Conservation (phyloP, 2,113 vertebrate genomes). For the Thermophis baileyi region DNA sequence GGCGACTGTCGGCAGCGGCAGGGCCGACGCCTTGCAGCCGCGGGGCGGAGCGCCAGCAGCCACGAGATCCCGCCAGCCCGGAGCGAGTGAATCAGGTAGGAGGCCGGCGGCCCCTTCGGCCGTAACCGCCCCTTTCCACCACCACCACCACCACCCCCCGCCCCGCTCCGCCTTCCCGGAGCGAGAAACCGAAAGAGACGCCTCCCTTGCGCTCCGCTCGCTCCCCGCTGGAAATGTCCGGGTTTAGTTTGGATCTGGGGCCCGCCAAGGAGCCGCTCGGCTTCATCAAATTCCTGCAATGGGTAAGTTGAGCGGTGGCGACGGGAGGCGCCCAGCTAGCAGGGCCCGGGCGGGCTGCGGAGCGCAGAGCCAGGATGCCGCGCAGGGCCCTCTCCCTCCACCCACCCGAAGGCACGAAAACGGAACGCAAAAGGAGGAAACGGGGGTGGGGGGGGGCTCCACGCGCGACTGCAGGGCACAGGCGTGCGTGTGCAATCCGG, state of each 20-base stretch:
- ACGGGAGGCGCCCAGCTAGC: background rate
- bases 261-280: constrained; percentile 21
- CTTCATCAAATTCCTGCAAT: constrained; percentile 18
- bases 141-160: background rate
- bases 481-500: background rate
- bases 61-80: background rate
- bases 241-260: background rate
- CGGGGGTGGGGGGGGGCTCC: background rate
- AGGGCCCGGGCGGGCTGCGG: background rate
- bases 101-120: background rate
- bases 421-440: background rate
- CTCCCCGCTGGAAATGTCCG: constrained; percentile 1
- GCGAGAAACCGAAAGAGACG: background rate
- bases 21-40: background rate
- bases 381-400: background rate
- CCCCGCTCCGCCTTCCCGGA: background rate
- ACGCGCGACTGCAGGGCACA: background rate
- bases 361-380: background rate
- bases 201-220: background rate
- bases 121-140: background rate
- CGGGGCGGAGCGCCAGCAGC: background rate
- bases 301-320: background rate
- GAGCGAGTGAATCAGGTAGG: background rate
- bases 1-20: too few species aligned
- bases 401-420: background rate